These are phyloP conservation scores for Falco novaeseelandiae DNA, from an alignment of 2,797 vertebrate species.

Conservation along the genomic window DNA sequence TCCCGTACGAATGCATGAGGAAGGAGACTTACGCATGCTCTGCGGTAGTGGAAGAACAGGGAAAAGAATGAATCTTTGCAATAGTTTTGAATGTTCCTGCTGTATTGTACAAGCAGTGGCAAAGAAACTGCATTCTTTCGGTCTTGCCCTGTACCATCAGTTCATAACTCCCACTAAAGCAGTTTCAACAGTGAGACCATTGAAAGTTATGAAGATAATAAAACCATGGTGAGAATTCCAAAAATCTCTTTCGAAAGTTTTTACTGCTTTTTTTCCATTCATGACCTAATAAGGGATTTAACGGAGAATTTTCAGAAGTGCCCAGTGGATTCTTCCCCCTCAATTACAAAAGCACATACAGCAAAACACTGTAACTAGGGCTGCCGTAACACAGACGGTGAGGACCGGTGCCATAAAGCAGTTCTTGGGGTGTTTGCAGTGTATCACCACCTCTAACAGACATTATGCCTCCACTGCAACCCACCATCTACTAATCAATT, in stretches of 20 bases:
- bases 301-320: background rate
- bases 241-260: background rate
- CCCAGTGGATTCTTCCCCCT: background rate
- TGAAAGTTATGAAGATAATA: constrained; percentile 26
- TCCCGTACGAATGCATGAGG: rapidly evolving
- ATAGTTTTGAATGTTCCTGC: background rate
- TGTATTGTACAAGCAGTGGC: constrained; percentile 14
- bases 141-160: constrained; percentile 35
- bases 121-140: constrained; percentile 25
- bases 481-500: background rate
- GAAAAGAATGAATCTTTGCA: constrained; percentile 29
- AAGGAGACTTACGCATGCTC: background rate
- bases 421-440: background rate
- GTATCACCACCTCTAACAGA: background rate
- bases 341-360: background rate
- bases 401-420: background rate
- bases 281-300: constrained; percentile 17
- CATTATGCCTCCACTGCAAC: background rate
- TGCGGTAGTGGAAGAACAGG: background rate
- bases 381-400: rapidly evolving
- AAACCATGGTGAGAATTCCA: constrained; percentile 57
- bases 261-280: background rate
- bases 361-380: rapidly evolving
- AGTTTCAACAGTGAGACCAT: constrained; percentile 49
- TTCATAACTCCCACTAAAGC: constrained; percentile 41